Evolutionary conservation across 1,140 invertebrate genomes (phyloP).

Genomic region (Hermatobates lingyangjiaoensis): DNA sequence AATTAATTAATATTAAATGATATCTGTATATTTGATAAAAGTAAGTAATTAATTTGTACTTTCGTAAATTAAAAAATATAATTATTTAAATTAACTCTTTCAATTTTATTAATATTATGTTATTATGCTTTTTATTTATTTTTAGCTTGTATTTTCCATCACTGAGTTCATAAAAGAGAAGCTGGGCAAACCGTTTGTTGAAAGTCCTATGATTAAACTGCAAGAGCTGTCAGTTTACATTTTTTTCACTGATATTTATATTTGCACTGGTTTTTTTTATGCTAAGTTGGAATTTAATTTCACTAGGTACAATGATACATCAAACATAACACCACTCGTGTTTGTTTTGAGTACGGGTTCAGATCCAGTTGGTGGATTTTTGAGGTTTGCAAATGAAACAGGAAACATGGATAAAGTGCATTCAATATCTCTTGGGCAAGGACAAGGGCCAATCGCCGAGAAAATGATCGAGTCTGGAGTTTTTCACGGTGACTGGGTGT

Average conservation of each 20-base stretch:
- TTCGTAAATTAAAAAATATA: too few relatives aligned
- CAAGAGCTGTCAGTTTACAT: too few relatives aligned
- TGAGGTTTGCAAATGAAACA: conserved; percentile 61
- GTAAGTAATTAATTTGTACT: too few relatives aligned
- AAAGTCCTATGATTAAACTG: conserved; percentile 49
- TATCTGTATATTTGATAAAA: too few relatives aligned
- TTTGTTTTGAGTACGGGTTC: conserved; percentile 82
- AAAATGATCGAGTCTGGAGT: conserved; percentile 53
- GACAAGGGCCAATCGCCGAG: conserved; percentile 69
- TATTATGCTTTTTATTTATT: conserved; percentile 12
- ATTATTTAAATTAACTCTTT: too few relatives aligned
- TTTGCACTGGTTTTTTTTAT: too few relatives aligned
- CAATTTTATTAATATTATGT: too few relatives aligned
- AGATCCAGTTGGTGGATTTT: conserved; percentile 67
- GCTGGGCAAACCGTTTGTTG: conserved; percentile 57
- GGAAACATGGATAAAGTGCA: conserved; percentile 53
- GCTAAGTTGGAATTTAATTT: not conserved
- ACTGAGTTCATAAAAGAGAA: conserved; percentile 57
- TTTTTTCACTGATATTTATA: too few relatives aligned
- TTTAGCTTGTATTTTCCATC: conserved; percentile 48
- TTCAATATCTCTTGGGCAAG: conserved; percentile 76
- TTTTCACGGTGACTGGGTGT: conserved; percentile 59
- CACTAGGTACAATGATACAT: conserved; percentile 48
- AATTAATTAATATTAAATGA: too few relatives aligned
- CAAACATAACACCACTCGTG: conserved; percentile 52